Base-by-base conservation (phyloP, 2,113 vertebrate species). In the Menidia beryllina region DNA sequence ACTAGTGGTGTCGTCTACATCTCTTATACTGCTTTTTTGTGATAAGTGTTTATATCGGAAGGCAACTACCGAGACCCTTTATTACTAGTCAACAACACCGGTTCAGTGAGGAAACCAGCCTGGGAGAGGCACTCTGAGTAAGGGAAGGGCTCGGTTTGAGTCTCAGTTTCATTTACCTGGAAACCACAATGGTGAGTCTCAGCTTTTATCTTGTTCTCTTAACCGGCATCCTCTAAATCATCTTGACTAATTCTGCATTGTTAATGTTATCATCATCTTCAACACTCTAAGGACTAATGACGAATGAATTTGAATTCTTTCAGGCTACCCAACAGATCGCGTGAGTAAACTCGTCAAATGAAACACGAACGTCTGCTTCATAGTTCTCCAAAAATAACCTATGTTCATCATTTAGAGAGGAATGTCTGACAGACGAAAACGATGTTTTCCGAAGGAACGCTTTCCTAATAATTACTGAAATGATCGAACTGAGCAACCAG, bases 401-500 rank as follows among this genome's bases (percentile, higher is more conserved):
- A 19, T 68, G 0, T 34, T 50, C 54, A 2, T 57, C 26, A 2
- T 58, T 77, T 6, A 85, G 78, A 8, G 2, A 3, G 12, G 14
- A 47, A 1, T 12, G 2, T 10, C 3, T 47, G 43, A 0, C 12
- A 0, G 0, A 23, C 0, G 0, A 7, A 1, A n/a, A n/a, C n/a
- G 11, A 55, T 0, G 0, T 0, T 20, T 78, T 85, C 61, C 51
- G n/a, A 8, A 43, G 0, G 0, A 81, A 61, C 26, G 74, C 78
- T 23, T 0, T 2, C 0, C 0, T 10, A 1, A 15, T 85, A 9
- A 81, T 85, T 12, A 0, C 0, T 0, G 0, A 51, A 64, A 81
- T 78, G 70, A 0, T 36, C 23, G 0, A 7, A 0, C 1, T 77
- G 21, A 21, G 12, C 5, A 13, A 0, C 0, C 0, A 1, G 0